A percentile compares a stretch with the other conserved stretches of the same genome.
These are phyloP conservation scores for Petroica traversi DNA, from an alignment of 2,113 vertebrate genomes.

Conservation along the genomic window DNA sequence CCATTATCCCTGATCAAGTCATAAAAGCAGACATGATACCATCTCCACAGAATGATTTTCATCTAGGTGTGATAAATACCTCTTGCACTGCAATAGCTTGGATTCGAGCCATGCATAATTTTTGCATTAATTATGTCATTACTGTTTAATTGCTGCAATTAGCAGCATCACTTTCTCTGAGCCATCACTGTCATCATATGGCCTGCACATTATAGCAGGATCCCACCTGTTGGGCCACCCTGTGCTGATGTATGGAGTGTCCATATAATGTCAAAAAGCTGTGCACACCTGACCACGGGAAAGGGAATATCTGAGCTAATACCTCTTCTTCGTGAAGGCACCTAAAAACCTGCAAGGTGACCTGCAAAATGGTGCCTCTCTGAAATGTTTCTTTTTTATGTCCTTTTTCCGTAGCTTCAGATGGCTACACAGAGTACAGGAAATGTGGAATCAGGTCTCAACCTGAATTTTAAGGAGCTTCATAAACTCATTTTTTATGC, in stretches of 20 bases:
- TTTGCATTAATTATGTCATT: constrained; percentile 46
- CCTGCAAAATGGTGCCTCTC: not conserved
- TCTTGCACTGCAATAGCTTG: not conserved
- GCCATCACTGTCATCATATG: constrained; percentile 9
- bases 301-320: not conserved
- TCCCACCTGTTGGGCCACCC: not conserved
- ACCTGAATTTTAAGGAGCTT: not conserved
- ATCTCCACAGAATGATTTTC: constrained; percentile 3
- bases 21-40: not conserved
- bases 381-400: not conserved
- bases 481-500: not conserved
- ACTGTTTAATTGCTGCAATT: constrained; percentile 40
- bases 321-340: not conserved
- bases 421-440: not conserved
- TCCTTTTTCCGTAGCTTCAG: not conserved
- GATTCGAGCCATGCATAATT: constrained; percentile 46
- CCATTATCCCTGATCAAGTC: not conserved
- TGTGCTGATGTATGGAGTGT: not conserved
- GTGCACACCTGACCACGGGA: not conserved
- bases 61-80: constrained; percentile 18
- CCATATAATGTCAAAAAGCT: not conserved
- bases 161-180: constrained; percentile 29
- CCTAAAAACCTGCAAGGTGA: not conserved
- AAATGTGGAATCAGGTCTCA: not conserved
- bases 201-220: not conserved